Evolutionary conservation across 1,140 invertebrate genomes (phyloP).

Genomic region (Leptoteleia sp.): DNA sequence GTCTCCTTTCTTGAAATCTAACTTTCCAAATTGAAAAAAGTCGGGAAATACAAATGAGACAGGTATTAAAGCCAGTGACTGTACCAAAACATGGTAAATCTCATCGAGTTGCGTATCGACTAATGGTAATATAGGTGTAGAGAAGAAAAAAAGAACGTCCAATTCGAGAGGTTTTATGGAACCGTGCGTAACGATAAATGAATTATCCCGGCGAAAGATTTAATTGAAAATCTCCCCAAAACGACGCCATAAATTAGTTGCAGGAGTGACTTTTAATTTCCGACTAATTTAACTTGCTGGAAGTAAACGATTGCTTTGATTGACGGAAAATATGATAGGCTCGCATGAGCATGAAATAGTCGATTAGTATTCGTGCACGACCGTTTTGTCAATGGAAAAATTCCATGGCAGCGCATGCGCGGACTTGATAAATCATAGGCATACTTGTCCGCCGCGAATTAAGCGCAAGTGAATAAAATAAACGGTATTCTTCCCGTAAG

Average conservation of each 20-base stretch:
- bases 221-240: constrained; percentile 4
- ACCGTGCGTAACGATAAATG: background rate
- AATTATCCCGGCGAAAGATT: background rate
- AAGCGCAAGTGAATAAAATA: constrained; percentile 15
- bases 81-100: constrained; percentile 31
- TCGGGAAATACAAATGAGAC: no score
- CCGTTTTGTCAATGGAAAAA: no score
- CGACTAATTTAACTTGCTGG: constrained; percentile 28
- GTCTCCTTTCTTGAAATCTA: no score
- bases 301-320: constrained; percentile 42
- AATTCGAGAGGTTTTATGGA: no score
- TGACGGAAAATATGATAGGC: constrained; percentile 51
- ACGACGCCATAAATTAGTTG: constrained; percentile 14
- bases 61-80: no score
- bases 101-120: constrained; percentile 27
- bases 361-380: constrained; percentile 36
- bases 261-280: constrained; percentile 24
- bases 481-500: constrained; percentile 40
- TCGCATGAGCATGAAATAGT: constrained; percentile 43
- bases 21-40: no score
- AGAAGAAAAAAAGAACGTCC: no score
- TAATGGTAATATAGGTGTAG: no score
- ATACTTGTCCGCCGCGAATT: constrained; percentile 10
- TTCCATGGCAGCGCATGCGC: constrained; percentile 15
- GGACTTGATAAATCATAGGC: constrained; percentile 41